Percentiles rank a stretch among this genome's conserved stretches.
Conservation (phyloP, 2,113 vertebrate genomes). For the Takifugu bimaculatus region DNA sequence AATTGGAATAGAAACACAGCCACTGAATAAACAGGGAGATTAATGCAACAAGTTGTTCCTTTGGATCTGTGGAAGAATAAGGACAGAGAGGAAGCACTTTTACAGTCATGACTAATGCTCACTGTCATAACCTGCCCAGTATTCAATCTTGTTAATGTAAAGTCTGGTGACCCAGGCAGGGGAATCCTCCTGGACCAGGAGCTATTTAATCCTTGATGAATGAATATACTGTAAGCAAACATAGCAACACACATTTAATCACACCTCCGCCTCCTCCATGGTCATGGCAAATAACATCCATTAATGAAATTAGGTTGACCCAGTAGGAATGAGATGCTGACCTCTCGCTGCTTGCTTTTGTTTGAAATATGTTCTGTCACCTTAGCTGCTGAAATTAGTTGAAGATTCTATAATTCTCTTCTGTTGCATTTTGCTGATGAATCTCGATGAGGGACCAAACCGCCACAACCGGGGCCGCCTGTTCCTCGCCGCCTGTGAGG, state of each 20-base stretch:
- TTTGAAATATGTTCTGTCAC: conserved; percentile 56
- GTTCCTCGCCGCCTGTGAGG: conserved; percentile 36
- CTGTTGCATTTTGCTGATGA: conserved; percentile 49
- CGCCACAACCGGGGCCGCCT: conserved; percentile 35
- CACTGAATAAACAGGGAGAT: not conserved
- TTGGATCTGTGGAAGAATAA: conserved; percentile 4
- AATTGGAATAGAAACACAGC: conserved; percentile 11
- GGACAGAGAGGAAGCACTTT: conserved; percentile 18
- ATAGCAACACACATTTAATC: conserved; percentile 59
- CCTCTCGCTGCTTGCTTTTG: conserved; percentile 33
- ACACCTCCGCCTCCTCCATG: conserved; percentile 40
- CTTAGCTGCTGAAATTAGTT: conserved; percentile 59
- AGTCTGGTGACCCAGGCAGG: conserved; percentile 53
- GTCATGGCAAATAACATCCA: conserved; percentile 68
- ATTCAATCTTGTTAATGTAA: conserved; percentile 56
- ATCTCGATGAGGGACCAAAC: conserved; percentile 55
- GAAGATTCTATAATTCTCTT: conserved; percentile 51
- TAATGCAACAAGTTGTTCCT: conserved; percentile 11
- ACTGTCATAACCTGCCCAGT: conserved; percentile 35
- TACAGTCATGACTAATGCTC: conserved; percentile 41
- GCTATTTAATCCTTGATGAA: conserved; percentile 69
- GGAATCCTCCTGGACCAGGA: conserved; percentile 50
- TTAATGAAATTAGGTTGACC: conserved; percentile 64
- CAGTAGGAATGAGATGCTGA: conserved; percentile 34
- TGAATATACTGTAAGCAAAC: conserved; percentile 57